A percentile compares a stretch with the other conserved stretches of the same genome.
phyloP scores from a whole-genome alignment of 2,113 vertebrate species.

The Chaetura pelagica region DNA sequence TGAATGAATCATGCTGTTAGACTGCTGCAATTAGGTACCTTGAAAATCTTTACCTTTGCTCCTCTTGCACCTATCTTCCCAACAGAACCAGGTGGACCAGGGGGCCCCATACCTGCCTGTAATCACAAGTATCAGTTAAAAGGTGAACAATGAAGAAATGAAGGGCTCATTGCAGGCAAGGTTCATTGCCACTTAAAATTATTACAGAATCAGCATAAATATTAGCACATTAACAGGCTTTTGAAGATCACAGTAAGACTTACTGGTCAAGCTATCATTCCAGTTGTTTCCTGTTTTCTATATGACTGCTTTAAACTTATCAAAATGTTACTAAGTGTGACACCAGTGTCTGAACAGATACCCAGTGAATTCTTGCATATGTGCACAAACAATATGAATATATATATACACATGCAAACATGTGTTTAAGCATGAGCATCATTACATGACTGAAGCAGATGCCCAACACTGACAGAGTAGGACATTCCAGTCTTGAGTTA shows the following conservation, averaged over 20 bases:
- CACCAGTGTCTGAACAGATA: neutral
- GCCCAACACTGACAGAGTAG: neutral
- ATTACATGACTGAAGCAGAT: neutral
- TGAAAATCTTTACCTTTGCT: conserved; percentile 77
- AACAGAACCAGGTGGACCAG: conserved; percentile 57
- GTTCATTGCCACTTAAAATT: neutral
- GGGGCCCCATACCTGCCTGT: conserved; percentile 57
- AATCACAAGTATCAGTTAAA: neutral
- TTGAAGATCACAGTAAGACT: neutral
- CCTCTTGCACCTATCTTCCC: conserved; percentile 80
- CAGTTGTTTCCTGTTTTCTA: neutral
- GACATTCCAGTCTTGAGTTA: neutral
- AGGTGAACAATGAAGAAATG: neutral
- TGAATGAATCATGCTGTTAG: neutral
- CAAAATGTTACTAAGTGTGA: neutral
- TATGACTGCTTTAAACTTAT: neutral
- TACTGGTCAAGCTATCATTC: neutral
- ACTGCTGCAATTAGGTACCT: neutral
- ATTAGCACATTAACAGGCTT: neutral
- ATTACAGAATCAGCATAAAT: neutral
- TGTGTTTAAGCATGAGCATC: neutral
- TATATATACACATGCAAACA: neutral
- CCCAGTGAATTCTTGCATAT: neutral
- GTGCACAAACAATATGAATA: neutral
- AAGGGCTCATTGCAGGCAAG: neutral